A percentile compares a stretch with the other conserved stretches of the same genome.
Evolutionary conservation across 2,888 invertebrate species (phyloP).

Genomic region (Shargacucullia verbasci): DNA sequence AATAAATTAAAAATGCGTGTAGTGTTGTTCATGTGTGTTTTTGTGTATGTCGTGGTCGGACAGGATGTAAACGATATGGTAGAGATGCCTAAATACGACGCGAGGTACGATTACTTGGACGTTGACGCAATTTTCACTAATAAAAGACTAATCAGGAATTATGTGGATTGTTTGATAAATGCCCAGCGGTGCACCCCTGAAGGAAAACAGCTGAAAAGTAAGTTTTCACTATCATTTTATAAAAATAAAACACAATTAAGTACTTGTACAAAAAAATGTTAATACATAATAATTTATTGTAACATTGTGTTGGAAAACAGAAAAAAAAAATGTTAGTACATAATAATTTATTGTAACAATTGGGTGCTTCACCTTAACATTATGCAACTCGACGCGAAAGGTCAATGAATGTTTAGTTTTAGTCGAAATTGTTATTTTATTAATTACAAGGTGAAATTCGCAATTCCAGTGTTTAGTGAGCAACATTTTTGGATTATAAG

Average conservation of each 20-base stretch:
- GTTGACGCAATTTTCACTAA: constrained; percentile 91
- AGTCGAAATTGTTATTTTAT: constrained; percentile 19
- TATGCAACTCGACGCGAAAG: constrained; percentile 15
- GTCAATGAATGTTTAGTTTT: constrained; percentile 28
- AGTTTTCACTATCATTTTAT: constrained; percentile 74
- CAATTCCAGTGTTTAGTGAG: constrained; percentile 16
- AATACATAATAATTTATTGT: constrained; percentile 2
- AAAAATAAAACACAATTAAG: too few relatives aligned
- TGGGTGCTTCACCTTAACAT: constrained; percentile 28
- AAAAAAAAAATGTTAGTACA: too few relatives aligned
- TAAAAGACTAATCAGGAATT: constrained; percentile 91
- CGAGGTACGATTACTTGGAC: constrained; percentile 92
- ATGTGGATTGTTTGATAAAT: constrained; percentile 91
- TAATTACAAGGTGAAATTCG: constrained; percentile 44
- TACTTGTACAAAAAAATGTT: too few relatives aligned
- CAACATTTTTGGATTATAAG: not conserved
- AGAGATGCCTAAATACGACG: constrained; percentile 83
- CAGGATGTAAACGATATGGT: constrained; percentile 75
- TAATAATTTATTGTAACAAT: constrained; percentile 6
- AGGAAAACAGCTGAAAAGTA: constrained; percentile 92
- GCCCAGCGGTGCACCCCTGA: constrained; percentile 92
- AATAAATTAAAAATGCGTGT: constrained; percentile 70
- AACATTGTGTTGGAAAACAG: too few relatives aligned
- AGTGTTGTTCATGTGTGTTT: constrained; percentile 72
- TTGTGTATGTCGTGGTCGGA: constrained; percentile 68